Conservation (phyloP, 2,113 vertebrate species). For the Gambusia holbrooki region DNA sequence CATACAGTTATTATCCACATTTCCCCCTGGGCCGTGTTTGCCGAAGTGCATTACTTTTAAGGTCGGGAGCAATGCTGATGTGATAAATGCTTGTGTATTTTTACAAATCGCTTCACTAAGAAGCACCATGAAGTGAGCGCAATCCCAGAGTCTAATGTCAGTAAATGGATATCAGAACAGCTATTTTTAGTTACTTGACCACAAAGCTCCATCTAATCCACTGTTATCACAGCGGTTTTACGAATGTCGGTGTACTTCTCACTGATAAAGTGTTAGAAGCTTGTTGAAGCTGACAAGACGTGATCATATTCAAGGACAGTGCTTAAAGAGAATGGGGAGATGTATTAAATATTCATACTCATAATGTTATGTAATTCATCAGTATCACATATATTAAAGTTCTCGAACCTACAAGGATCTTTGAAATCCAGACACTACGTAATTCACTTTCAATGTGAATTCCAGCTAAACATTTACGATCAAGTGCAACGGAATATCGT, state of each 20-base stretch:
- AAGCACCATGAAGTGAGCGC: slow-evolving; percentile 19
- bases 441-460: background rate
- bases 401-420: background rate
- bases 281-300: background rate
- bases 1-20: slow-evolving; percentile 53
- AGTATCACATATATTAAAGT: slow-evolving; percentile 1
- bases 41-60: slow-evolving; percentile 54
- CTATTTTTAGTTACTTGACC: slow-evolving; percentile 39
- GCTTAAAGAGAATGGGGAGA: slow-evolving; percentile 11
- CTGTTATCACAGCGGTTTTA: slow-evolving; percentile 23
- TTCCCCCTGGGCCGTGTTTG: slow-evolving; percentile 55
- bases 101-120: slow-evolving; percentile 52
- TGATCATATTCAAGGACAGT: slow-evolving; percentile 2
- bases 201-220: background rate
- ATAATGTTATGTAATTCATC: slow-evolving; percentile 2
- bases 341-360: slow-evolving; percentile 3
- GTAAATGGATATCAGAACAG: slow-evolving; percentile 33
- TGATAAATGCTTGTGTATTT: slow-evolving; percentile 54
- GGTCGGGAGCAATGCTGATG: slow-evolving; percentile 34
- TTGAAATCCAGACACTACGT: too few species aligned
- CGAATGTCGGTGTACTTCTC: slow-evolving; percentile 28
- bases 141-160: slow-evolving; percentile 18
- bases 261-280: slow-evolving; percentile 7
- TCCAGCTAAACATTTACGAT: background rate
- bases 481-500: slow-evolving; percentile 15